A percentile compares a stretch with the other conserved stretches of the same genome.
Conservation (phyloP, 2,797 vertebrate species). For the Chaetodon trifasciatus region DNA sequence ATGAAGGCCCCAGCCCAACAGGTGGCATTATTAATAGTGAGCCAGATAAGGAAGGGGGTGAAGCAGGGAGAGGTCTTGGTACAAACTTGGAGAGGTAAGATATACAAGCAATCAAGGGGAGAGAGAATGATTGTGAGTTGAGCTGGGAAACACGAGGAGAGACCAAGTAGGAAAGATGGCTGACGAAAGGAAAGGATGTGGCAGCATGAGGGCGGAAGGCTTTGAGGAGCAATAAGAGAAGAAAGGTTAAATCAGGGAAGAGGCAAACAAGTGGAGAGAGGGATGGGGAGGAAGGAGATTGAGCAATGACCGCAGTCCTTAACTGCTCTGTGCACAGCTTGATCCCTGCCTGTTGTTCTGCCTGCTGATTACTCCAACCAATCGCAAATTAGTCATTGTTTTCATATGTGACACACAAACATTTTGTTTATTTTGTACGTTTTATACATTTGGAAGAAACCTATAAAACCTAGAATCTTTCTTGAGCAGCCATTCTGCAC, state of each 20-base stretch:
- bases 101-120: slow-evolving; percentile 4
- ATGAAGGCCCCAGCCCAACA: slow-evolving; percentile 79
- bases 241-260: slow-evolving; percentile 16
- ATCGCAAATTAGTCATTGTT: slow-evolving; percentile 44
- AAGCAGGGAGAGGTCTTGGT: slow-evolving; percentile 28
- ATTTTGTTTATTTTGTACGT: not conserved
- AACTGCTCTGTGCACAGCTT: slow-evolving; percentile 6
- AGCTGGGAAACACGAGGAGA: not conserved
- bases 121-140: not conserved
- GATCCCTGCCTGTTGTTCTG: not conserved
- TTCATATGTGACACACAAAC: slow-evolving; percentile 27
- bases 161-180: slow-evolving; percentile 18
- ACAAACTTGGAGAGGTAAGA: not conserved
- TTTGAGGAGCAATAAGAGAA: slow-evolving; percentile 11
- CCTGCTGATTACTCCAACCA: slow-evolving; percentile 48
- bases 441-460: slow-evolving; percentile 22
- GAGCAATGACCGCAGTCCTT: not conserved
- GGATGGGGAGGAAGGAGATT: slow-evolving; percentile 5
- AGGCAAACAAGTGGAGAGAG: not conserved
- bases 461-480: slow-evolving; percentile 22
- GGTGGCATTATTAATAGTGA: slow-evolving; percentile 85
- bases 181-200: slow-evolving; percentile 26
- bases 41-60: slow-evolving; percentile 30
- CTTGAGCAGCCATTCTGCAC: not conserved
- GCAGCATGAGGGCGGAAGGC: slow-evolving; percentile 1